Conservation (phyloP, 2,888 invertebrate species). For the Therioaphis trifolii region DNA sequence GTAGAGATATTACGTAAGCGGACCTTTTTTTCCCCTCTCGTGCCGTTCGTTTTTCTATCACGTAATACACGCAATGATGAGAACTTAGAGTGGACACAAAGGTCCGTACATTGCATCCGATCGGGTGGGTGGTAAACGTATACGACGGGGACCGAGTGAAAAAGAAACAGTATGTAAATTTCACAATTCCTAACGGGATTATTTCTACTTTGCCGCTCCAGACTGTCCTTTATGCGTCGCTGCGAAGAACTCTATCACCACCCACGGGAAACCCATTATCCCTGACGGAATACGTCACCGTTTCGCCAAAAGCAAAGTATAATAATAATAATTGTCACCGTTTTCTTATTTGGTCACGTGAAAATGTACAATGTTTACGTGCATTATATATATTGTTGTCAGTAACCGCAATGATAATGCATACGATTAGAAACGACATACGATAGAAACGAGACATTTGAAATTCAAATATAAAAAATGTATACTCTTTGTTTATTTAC, state of each 20-base stretch:
- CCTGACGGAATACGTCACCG: too few species aligned
- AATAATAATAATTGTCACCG: not conserved
- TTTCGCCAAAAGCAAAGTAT: not conserved
- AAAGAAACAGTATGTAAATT: constrained; percentile 30
- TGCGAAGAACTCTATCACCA: not conserved
- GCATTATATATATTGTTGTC: too few species aligned
- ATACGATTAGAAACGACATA: too few species aligned
- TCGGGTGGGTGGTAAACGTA: not conserved
- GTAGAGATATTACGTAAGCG: too few species aligned
- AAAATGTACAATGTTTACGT: not conserved
- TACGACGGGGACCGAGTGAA: not conserved
- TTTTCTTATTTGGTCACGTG: not conserved
- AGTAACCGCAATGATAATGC: too few species aligned
- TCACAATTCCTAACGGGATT: constrained; percentile 20
- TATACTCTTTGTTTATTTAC: too few species aligned
- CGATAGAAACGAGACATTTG: too few species aligned
- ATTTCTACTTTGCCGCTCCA: not conserved
- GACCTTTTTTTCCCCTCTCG: not conserved
- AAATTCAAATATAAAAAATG: too few species aligned
- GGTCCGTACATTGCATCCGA: not conserved
- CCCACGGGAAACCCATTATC: not conserved
- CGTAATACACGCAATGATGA: not conserved
- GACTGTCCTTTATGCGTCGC: not conserved
- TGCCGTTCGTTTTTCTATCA: not conserved
- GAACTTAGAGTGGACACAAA: not conserved